phyloP scores from a whole-genome alignment of 2,888 invertebrate genomes.

The Diadromus collaris region DNA sequence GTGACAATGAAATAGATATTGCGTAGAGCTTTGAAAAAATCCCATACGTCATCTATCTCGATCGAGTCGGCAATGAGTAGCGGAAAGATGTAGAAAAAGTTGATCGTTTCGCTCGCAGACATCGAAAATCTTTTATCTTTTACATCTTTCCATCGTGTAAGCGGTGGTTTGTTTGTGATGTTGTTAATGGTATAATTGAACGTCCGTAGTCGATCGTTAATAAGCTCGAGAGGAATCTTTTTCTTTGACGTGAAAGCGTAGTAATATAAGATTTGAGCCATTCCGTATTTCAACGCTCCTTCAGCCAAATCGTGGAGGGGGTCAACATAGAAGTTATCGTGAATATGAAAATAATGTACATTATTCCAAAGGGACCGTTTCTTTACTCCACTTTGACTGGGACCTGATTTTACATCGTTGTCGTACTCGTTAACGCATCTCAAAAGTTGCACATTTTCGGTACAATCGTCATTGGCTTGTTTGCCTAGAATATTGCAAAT shows the following conservation, averaged over 20 bases:
- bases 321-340: slow-evolving; percentile 10
- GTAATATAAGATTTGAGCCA: slow-evolving; percentile 1
- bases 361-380: slow-evolving; percentile 13
- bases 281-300: slow-evolving; percentile 9
- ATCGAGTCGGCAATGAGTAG: not conserved
- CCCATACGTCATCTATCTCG: not conserved
- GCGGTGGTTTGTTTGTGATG: slow-evolving; percentile 9
- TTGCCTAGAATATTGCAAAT: slow-evolving; percentile 31
- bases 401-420: not conserved
- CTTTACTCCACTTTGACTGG: slow-evolving; percentile 7
- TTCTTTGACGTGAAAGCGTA: slow-evolving; percentile 6
- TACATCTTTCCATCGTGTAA: not conserved
- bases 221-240: slow-evolving; percentile 3
- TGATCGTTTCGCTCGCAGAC: not conserved
- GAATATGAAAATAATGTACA: slow-evolving; percentile 1
- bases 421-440: not conserved
- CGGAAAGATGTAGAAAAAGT: slow-evolving; percentile 6
- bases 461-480: slow-evolving; percentile 4
- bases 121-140: slow-evolving; percentile 9
- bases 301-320: slow-evolving; percentile 6
- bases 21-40: not conserved
- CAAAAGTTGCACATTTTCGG: slow-evolving; percentile 12
- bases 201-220: not conserved
- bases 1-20: not conserved
- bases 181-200: slow-evolving; percentile 10